phyloP scores from a whole-genome alignment of 1,140 invertebrate genomes.

The Littorina saxatilis region DNA sequence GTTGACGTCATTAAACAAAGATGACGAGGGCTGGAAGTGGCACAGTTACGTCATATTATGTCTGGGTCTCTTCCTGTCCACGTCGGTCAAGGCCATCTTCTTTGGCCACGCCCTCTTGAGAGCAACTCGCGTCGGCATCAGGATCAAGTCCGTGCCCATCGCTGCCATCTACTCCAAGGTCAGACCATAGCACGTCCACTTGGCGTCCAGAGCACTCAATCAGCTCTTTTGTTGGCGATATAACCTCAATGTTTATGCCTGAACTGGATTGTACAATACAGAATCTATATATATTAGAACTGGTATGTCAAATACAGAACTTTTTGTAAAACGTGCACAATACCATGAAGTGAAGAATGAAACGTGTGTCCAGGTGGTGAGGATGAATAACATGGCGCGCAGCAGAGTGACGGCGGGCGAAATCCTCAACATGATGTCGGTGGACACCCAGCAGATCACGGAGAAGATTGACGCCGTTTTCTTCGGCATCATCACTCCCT shows the following conservation, averaged over 20 bases:
- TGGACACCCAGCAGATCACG: slow-evolving; percentile 70
- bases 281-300: no score
- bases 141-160: no score
- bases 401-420: slow-evolving; percentile 76
- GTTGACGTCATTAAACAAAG: no score
- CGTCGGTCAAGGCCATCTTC: slow-evolving; percentile 25
- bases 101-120: slow-evolving; percentile 34
- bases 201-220: no score
- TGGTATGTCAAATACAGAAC: not conserved
- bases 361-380: slow-evolving; percentile 50
- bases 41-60: slow-evolving; percentile 18
- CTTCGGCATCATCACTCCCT: slow-evolving; percentile 67
- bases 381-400: slow-evolving; percentile 47
- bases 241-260: no score
- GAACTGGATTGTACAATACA: no score
- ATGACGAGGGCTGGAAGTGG: slow-evolving; percentile 34
- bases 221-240: no score
- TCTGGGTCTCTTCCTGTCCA: slow-evolving; percentile 20
- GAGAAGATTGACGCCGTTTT: slow-evolving; percentile 78
- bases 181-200: no score
- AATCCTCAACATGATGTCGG: slow-evolving; percentile 78
- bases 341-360: no score
- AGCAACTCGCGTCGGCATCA: slow-evolving; percentile 33
- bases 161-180: no score
- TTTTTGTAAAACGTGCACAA: not conserved